Percentiles rank a stretch among this genome's conserved stretches.
These are phyloP conservation scores for Odontomyia ornata DNA, from an alignment of 2,888 invertebrate genomes.

Conservation along the genomic window DNA sequence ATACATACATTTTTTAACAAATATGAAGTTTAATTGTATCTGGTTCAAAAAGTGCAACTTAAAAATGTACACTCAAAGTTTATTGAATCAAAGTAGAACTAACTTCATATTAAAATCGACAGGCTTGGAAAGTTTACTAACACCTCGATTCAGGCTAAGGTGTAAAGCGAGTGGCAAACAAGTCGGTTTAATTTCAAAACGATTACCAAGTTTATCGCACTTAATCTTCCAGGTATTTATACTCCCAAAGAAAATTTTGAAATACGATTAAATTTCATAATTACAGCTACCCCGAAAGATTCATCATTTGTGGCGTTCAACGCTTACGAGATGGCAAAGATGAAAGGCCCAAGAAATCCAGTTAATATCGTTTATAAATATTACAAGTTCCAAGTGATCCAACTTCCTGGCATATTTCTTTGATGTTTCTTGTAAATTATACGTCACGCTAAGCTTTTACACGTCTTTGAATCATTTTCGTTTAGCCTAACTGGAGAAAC, in stretches of 20 bases:
- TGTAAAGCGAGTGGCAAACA: background rate
- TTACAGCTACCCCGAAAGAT: conserved; percentile 39
- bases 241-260: background rate
- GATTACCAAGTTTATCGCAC: background rate
- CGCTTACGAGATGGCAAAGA: background rate
- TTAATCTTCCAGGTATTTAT: too few relatives aligned
- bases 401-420: conserved; percentile 38
- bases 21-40: too few relatives aligned
- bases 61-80: too few relatives aligned
- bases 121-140: too few relatives aligned
- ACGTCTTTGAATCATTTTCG: conserved; percentile 24
- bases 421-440: conserved; percentile 48
- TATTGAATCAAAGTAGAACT: too few relatives aligned
- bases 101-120: too few relatives aligned
- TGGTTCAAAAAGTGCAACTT: too few relatives aligned
- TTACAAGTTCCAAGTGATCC: conserved; percentile 37
- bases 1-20: too few relatives aligned
- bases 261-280: conserved; percentile 41
- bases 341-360: conserved; percentile 22
- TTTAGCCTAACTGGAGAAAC: background rate
- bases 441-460: conserved; percentile 46
- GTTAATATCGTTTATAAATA: conserved; percentile 39
- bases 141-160: too few relatives aligned
- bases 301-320: conserved; percentile 27
- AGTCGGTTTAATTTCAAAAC: background rate